Conservation (phyloP, 2,113 vertebrate species). For the Phyllostomus discolor region DNA sequence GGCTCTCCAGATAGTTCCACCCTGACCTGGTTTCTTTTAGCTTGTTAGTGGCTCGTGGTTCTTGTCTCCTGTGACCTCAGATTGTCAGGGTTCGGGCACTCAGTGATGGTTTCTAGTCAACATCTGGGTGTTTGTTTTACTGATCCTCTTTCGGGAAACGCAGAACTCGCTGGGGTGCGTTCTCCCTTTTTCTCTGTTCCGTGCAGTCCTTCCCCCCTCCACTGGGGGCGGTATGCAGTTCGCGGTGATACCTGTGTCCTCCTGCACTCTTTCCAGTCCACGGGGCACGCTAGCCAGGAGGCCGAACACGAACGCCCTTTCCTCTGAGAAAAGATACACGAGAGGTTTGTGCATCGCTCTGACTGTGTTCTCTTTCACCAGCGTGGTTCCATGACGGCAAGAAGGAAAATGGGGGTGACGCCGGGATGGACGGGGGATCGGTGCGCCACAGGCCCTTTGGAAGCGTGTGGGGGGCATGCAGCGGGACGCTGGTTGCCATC, state of each 20-base stretch:
- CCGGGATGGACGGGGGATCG: neutral
- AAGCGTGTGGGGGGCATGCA: neutral
- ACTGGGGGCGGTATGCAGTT: neutral
- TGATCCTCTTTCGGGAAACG: neutral
- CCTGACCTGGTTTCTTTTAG: slow-evolving; percentile 25
- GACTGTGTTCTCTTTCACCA: neutral
- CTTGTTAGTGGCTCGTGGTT: neutral
- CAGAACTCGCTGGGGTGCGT: neutral
- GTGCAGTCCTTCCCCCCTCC: neutral
- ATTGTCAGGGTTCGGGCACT: slow-evolving; percentile 1
- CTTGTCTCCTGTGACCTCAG: neutral
- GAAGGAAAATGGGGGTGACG: neutral
- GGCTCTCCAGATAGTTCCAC: neutral
- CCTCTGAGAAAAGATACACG: neutral
- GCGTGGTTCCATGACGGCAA: neutral
- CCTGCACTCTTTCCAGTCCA: neutral
- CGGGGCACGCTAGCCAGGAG: neutral
- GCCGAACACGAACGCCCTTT: neutral
- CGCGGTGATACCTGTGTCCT: neutral
- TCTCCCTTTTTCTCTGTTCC: neutral
- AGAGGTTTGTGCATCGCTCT: neutral
- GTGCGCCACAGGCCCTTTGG: neutral
- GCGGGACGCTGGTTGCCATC: neutral
- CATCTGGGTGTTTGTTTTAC: neutral
- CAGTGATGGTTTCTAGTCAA: neutral